These are phyloP conservation scores for Carapus acus DNA, from an alignment of 2,797 vertebrate genomes.

Conservation along the genomic window DNA sequence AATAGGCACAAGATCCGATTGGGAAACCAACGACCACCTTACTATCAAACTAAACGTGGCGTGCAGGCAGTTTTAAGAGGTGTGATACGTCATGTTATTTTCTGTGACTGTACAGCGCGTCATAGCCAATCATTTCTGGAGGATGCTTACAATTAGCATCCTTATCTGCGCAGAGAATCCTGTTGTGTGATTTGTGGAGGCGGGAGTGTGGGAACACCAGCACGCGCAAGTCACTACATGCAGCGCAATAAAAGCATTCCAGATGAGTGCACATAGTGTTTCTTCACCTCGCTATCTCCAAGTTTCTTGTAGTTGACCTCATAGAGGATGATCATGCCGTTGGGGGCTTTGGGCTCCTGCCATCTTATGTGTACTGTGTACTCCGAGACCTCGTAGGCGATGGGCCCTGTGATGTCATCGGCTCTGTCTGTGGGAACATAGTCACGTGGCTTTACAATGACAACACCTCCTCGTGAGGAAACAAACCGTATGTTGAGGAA, in stretches of 20 bases:
- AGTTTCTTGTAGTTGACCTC: conserved; percentile 88
- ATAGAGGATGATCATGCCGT: conserved; percentile 91
- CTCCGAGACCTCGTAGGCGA: conserved; percentile 77
- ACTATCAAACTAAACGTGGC: conserved; percentile 10
- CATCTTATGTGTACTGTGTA: conserved; percentile 83
- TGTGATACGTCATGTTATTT: no score
- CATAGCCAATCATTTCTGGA: no score
- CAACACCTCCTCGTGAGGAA: neutral
- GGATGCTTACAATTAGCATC: neutral
- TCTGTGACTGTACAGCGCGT: no score
- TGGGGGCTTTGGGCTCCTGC: conserved; percentile 84
- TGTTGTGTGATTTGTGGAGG: conserved; percentile 12
- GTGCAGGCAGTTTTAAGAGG: conserved; percentile 6
- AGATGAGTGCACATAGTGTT: conserved; percentile 8
- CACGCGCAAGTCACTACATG: neutral
- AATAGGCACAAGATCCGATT: conserved; percentile 20
- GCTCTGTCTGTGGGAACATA: conserved; percentile 78
- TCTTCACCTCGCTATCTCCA: conserved; percentile 84
- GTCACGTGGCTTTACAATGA: neutral
- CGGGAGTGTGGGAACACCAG: neutral
- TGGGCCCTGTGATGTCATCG: conserved; percentile 80
- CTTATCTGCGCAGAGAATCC: conserved; percentile 15
- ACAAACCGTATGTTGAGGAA: neutral
- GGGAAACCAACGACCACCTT: conserved; percentile 12
- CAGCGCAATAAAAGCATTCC: conserved; percentile 8